These are phyloP conservation scores for Pelochelys cantorii DNA, from an alignment of 2,797 vertebrate genomes.

Conservation along the genomic window DNA sequence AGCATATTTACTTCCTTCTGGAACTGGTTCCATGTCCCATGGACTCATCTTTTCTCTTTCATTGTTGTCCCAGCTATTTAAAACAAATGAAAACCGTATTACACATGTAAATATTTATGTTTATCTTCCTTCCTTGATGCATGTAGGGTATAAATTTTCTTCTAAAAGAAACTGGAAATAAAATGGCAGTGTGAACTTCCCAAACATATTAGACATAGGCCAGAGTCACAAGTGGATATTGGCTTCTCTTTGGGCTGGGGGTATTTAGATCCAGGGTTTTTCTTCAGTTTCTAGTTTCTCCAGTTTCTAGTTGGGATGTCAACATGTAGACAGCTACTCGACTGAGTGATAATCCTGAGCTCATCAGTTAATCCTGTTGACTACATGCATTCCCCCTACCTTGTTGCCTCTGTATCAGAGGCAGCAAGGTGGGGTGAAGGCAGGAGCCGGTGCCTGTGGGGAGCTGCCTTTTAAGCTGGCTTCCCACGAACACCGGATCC, in stretches of 20 bases:
- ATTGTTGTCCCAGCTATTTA: slow-evolving; percentile 95
- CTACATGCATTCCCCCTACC: too few species aligned
- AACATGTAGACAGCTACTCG: too few species aligned
- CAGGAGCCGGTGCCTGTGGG: too few species aligned
- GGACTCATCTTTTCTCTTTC: slow-evolving; percentile 98
- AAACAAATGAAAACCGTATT: slow-evolving; percentile 45
- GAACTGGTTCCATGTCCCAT: slow-evolving; percentile 98
- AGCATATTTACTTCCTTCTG: slow-evolving; percentile 90
- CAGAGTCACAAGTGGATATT: neutral
- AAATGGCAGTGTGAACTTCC: neutral
- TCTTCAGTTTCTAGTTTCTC: neutral
- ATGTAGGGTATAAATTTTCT: slow-evolving; percentile 19
- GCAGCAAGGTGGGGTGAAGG: too few species aligned
- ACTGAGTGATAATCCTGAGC: too few species aligned
- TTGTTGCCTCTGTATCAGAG: neutral
- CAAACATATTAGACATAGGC: neutral
- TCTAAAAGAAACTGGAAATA: neutral
- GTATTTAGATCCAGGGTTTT: neutral
- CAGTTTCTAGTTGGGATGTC: neutral
- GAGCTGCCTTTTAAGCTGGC: too few species aligned
- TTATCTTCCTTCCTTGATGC: neutral
- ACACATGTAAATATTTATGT: slow-evolving; percentile 22
- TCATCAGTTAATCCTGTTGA: too few species aligned
- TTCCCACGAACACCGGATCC: too few species aligned
- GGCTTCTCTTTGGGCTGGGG: neutral